phyloP scores from a whole-genome alignment of 2,888 invertebrate genomes.

The Octonoba sinensis region DNA sequence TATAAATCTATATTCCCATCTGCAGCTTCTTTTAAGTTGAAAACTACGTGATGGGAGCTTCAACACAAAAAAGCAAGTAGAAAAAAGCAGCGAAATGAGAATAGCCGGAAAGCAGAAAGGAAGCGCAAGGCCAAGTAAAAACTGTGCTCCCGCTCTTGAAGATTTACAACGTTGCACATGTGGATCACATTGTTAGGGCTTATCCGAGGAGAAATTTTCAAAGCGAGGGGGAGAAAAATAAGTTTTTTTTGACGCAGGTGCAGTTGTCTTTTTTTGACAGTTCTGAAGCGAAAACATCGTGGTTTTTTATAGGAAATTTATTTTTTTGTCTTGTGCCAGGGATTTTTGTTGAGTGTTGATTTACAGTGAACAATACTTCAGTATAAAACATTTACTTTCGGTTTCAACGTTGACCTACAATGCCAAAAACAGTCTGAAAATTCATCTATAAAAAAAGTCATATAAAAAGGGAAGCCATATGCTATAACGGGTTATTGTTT shows the following conservation, averaged over 20 bases:
- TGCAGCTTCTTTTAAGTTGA: slow-evolving; percentile 34
- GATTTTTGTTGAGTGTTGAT: too few relatives aligned
- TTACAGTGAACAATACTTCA: too few relatives aligned
- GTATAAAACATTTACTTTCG: too few relatives aligned
- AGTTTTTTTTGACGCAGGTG: slow-evolving; percentile 42
- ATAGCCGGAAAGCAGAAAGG: slow-evolving; percentile 13
- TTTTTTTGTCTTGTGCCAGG: too few relatives aligned
- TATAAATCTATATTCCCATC: slow-evolving; percentile 43
- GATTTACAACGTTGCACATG: slow-evolving; percentile 36
- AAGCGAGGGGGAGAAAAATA: slow-evolving; percentile 12
- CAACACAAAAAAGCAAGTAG: slow-evolving; percentile 21
- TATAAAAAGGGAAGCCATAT: too few relatives aligned
- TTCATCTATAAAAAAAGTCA: too few relatives aligned
- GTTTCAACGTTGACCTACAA: too few relatives aligned
- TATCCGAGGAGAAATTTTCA: slow-evolving; percentile 14
- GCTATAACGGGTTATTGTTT: too few relatives aligned
- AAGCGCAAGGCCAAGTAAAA: slow-evolving; percentile 17
- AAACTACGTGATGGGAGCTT: slow-evolving; percentile 50
- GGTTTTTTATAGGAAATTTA: background rate
- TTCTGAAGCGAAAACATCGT: slow-evolving; percentile 12
- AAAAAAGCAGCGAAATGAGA: slow-evolving; percentile 8
- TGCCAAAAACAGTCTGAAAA: too few relatives aligned
- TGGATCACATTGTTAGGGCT: slow-evolving; percentile 18
- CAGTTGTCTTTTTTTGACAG: slow-evolving; percentile 21
- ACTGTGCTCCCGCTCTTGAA: slow-evolving; percentile 18